Base-by-base conservation (phyloP, 2,797 vertebrate species). In the Ficedula albicollis region DNA sequence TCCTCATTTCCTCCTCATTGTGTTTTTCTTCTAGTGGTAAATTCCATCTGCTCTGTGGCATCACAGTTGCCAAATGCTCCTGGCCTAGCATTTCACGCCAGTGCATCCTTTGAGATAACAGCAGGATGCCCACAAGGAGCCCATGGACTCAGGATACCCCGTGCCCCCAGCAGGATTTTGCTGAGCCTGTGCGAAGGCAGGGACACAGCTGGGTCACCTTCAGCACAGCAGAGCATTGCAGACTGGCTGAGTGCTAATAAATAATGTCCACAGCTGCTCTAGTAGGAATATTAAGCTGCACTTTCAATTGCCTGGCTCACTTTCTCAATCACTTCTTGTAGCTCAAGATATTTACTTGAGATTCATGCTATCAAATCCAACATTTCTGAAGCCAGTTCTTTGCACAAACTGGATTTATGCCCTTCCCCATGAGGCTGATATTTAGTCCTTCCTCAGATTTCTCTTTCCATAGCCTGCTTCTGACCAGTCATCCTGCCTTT, bases 161-260 rank as follows among this genome's bases (percentile, higher is more conserved):
- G 0, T 72, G 58, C 6, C 29, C 29, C 29, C 0, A 0, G 5
- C 27, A 74, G 56, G 29, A 36, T 48, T 89, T n/a, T 44, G 22
- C 62, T 64, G 83, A 95, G 64, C 19, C 49, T 10, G 23, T 49
- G 60, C 52, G 63, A 43, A 59, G 74, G 46, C 38, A 60, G 41
- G n/a, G 38, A 26, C 52, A 19, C 0, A 10, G 1, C 66, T 66
- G 38, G n/a, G 59, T 89, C 5, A 1, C 51, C 70, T 68, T 66
- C 1, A 56, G 48, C 0, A 0, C 52, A n/a, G 48, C 32, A 36
- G n/a, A 64, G 74, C 4, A 1, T 14, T 9, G 6, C 52, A n/a
- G 29, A 11, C 30, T 59, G 36, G 16, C 55, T 48, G 9, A 15
- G 49, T 46, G 69, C 60, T 68, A 54, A 64, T 25, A 77, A 70